Evolutionary conservation across 2,888 invertebrate genomes (phyloP), one percentile per base, ranked within the genome.

Genomic region (Globia sparganii): DNA sequence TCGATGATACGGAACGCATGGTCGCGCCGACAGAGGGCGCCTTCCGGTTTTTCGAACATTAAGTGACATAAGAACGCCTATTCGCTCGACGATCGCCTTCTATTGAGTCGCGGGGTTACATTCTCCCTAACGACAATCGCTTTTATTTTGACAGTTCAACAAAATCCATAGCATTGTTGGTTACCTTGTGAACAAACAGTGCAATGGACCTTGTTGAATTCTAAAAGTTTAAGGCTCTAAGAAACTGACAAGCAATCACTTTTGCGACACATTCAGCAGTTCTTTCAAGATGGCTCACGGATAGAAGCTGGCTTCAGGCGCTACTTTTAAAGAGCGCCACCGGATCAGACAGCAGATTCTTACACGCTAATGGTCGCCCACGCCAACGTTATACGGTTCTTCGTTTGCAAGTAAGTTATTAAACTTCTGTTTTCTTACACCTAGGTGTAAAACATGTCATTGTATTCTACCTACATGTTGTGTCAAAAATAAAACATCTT

Each of bases 331-430:
- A 97, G 99, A 70, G 99, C 99, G 8, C 97, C 98, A 69, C 97
- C 98, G 0, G 96, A 97, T 0, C 99, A 99, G 94, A 97, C 97
- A 3, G 96, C 98, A 68, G 99, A 99, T 93, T 97, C 98, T 0
- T 99, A 98, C 93, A 99, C 99, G 58, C 93, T 99, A 61, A 96
- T 99, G 69, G 99, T 99, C 1, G 99, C 99, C 88, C 99, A 99
- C 94, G 99, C 99, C 13, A 99, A 99, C 94, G 99, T 99, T 40
- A 99, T 99, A 90, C 97, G 99, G 64, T 99, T 99, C 95, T 99
- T 99, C 92, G 98, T 98, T 28, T 99, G 99, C 97, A 97, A 98
- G 98, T 98, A 91, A 96, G 95, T n/a, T 37, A 25, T 25, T 11
- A 21, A 25, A 18, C 53, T 34, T 34, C 5, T n/a, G 18, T 67